Conservation (phyloP, 2,888 invertebrate genomes). For the Brenthis daphne region DNA sequence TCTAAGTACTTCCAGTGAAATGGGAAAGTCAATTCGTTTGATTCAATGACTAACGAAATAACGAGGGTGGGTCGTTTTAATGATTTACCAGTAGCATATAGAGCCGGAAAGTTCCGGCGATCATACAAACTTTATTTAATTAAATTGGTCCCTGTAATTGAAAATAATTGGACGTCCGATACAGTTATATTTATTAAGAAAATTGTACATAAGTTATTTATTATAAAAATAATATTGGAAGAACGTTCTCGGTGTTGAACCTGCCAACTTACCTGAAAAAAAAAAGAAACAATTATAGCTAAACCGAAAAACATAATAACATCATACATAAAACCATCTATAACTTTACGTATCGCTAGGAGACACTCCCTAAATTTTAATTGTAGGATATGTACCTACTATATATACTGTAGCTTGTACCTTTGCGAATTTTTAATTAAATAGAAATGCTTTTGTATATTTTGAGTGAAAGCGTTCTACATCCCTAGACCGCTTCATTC, state of each 20-base stretch:
- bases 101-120: not conserved
- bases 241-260: not conserved
- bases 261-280: slow-evolving; percentile 14
- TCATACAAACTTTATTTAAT: slow-evolving; percentile 12
- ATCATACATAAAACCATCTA: too few species aligned
- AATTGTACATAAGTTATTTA: not conserved
- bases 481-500: slow-evolving; percentile 1
- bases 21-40: not conserved
- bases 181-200: not conserved
- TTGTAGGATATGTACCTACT: too few species aligned
- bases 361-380: too few species aligned
- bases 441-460: not conserved
- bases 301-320: not conserved
- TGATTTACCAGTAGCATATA: slow-evolving; percentile 10
- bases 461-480: not conserved
- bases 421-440: too few species aligned
- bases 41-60: slow-evolving; percentile 1
- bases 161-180: slow-evolving; percentile 16
- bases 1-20: not conserved
- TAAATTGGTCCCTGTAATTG: slow-evolving; percentile 9
- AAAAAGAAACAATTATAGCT: not conserved
- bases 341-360: too few species aligned
- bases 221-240: too few species aligned
- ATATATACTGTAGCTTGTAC: too few species aligned
- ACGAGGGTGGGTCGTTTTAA: slow-evolving; percentile 10